phyloP scores from a whole-genome alignment of 2,888 invertebrate genomes.

The Trypoxylon attenuatum region DNA sequence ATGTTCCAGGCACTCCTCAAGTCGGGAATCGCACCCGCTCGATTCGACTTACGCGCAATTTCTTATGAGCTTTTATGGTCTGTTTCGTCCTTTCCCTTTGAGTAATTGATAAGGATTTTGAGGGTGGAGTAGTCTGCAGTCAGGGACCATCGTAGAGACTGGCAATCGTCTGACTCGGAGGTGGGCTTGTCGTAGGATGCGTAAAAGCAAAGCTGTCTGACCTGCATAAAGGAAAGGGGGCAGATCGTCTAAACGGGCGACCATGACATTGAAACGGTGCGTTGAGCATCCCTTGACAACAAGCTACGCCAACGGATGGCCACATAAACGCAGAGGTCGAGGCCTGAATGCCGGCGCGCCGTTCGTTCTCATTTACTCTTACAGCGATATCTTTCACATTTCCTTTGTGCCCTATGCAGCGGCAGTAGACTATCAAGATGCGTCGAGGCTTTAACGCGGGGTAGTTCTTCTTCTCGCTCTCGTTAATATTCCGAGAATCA shows the following conservation, averaged over 20 bases:
- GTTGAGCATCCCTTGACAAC: slow-evolving; percentile 44
- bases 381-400: neutral
- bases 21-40: neutral
- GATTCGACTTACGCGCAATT: neutral
- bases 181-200: neutral
- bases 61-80: neutral
- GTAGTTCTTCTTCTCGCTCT: neutral
- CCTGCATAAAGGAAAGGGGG: slow-evolving; percentile 26
- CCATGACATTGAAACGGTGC: slow-evolving; percentile 57
- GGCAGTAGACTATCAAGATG: neutral
- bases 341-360: slow-evolving; percentile 38
- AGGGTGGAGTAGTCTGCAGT: neutral
- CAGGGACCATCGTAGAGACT: neutral
- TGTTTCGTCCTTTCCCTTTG: neutral
- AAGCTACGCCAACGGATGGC: slow-evolving; percentile 40
- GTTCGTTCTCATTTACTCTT: slow-evolving; percentile 23
- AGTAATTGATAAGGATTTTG: neutral
- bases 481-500: neutral
- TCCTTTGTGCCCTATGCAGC: neutral
- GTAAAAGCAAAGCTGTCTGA: slow-evolving; percentile 24
- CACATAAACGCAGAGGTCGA: slow-evolving; percentile 46
- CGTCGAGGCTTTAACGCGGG: neutral
- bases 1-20: neutral
- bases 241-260: slow-evolving; percentile 39
- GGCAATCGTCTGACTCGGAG: neutral